These are phyloP conservation scores for Clepsis dumicolana DNA, from an alignment of 2,888 invertebrate genomes.

Conservation along the genomic window DNA sequence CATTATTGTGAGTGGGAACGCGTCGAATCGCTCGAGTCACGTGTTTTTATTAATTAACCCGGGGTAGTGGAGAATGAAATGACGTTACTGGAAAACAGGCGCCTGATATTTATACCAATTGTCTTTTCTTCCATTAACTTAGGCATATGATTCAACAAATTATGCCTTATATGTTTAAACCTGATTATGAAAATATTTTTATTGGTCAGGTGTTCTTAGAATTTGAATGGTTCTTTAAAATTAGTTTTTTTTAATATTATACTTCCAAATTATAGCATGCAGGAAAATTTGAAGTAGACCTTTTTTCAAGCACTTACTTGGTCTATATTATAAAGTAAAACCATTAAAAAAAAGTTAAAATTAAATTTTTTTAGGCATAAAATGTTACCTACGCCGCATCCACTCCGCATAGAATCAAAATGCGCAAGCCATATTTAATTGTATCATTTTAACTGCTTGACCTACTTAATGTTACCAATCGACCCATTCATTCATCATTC, in stretches of 20 bases:
- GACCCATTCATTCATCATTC: slow-evolving; percentile 81
- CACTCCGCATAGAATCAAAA: not conserved
- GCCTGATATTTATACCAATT: not conserved
- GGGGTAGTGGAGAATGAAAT: not conserved
- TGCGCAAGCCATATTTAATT: slow-evolving; percentile 1
- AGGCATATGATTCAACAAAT: not conserved
- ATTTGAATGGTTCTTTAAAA: too few species aligned
- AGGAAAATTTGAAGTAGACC: too few species aligned
- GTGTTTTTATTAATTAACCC: slow-evolving; percentile 28
- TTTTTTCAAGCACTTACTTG: too few species aligned
- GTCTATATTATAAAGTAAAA: too few species aligned
- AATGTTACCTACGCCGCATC: not conserved
- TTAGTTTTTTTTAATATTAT: too few species aligned
- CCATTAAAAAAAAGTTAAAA: not conserved
- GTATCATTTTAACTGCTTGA: slow-evolving; percentile 24
- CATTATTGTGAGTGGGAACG: slow-evolving; percentile 2
- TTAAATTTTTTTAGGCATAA: not conserved
- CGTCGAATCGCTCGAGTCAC: slow-evolving; percentile 14
- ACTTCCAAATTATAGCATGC: too few species aligned
- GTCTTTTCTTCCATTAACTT: not conserved
- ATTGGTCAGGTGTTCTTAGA: too few species aligned
- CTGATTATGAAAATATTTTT: too few species aligned
- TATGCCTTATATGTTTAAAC: too few species aligned
- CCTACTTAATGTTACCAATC: slow-evolving; percentile 60
- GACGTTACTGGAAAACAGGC: slow-evolving; percentile 2